Conservation (phyloP, 2,797 vertebrate species). For the Haliaeetus vocifer region DNA sequence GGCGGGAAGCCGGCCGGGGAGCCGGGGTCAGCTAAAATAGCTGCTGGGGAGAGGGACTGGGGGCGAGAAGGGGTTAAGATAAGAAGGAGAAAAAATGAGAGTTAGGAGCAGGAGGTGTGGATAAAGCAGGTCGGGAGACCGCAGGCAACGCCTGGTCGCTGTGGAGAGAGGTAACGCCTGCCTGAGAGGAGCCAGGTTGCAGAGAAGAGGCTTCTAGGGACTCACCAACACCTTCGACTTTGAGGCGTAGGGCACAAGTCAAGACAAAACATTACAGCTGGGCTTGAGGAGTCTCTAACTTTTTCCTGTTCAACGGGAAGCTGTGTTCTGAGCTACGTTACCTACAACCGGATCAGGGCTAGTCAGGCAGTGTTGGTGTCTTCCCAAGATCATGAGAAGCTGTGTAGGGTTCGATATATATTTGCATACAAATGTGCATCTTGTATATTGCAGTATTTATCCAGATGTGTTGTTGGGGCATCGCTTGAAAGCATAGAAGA, state of each 20-base stretch:
- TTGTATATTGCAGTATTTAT: slow-evolving; percentile 77
- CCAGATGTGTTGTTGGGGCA: slow-evolving; percentile 64
- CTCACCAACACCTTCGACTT: not conserved
- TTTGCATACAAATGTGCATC: not conserved
- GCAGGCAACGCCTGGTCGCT: not conserved
- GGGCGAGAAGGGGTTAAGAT: not conserved
- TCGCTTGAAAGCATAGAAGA: slow-evolving; percentile 59
- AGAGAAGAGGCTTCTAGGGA: not conserved
- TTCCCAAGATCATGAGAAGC: not conserved
- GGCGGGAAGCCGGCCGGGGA: not conserved
- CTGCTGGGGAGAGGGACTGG: not conserved
- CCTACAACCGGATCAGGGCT: too few species aligned
- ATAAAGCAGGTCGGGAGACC: not conserved
- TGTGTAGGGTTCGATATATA: not conserved
- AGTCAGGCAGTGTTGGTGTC: too few species aligned
- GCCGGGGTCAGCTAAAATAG: not conserved
- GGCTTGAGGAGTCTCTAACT: not conserved
- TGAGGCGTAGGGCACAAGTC: fast-evolving
- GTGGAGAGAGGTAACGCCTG: not conserved
- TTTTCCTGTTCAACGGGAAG: not conserved
- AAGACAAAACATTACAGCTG: not conserved
- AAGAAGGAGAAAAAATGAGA: not conserved
- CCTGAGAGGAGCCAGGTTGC: fast-evolving
- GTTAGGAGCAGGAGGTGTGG: not conserved
- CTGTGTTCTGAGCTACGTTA: not conserved